Evolutionary conservation across 2,113 vertebrate genomes (phyloP).

Genomic region (Neoarius graeffei): DNA sequence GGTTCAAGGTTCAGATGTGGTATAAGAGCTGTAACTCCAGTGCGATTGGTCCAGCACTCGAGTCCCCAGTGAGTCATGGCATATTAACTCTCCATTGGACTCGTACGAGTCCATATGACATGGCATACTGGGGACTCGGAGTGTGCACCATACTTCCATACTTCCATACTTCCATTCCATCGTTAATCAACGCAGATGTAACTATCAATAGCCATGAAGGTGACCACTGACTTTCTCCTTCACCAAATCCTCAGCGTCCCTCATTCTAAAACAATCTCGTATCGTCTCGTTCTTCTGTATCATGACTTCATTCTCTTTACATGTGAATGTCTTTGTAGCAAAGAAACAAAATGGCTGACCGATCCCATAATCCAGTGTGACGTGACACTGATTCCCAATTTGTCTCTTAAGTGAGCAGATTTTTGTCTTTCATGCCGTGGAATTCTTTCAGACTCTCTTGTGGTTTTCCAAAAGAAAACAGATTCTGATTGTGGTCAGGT

Average conservation of each 20-base stretch:
- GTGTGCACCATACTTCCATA: neutral
- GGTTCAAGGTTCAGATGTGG: no score
- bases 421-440: neutral
- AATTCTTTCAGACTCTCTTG: neutral
- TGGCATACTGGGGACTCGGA: neutral
- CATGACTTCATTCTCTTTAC: neutral
- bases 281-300: no score
- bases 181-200: neutral
- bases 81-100: neutral
- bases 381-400: neutral
- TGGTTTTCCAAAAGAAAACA: conserved; percentile 54
- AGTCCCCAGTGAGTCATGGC: neutral
- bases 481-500: neutral
- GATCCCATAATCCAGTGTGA: neutral
- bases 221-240: neutral
- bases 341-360: neutral
- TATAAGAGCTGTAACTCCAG: neutral
- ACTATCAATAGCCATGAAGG: neutral
- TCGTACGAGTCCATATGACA: neutral
- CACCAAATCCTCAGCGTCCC: neutral
- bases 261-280: neutral
- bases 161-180: neutral
- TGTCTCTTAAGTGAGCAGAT: neutral
- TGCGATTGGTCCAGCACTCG: neutral
- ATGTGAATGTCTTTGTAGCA: neutral